These are phyloP conservation scores for Eledone cirrhosa DNA, from an alignment of 2,888 invertebrate genomes.

Conservation along the genomic window DNA sequence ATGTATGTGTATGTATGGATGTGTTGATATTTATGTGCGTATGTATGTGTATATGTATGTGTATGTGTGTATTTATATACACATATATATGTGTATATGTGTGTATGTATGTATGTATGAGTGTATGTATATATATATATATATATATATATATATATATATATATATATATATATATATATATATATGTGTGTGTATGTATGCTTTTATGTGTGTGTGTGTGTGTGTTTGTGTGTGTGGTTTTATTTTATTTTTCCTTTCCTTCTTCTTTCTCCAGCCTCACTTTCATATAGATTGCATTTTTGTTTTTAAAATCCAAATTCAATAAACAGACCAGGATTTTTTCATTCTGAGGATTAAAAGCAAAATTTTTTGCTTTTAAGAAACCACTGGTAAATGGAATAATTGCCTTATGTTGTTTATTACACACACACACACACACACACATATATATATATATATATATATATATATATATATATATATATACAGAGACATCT, in stretches of 20 bases:
- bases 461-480: not conserved
- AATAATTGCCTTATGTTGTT: not conserved
- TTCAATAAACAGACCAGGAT: too few species aligned
- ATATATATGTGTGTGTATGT: not conserved
- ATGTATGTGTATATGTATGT: not conserved
- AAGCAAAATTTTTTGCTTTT: too few species aligned
- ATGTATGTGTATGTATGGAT: too few species aligned
- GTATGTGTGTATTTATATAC: not conserved
- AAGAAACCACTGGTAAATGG: too few species aligned
- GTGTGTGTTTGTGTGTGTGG: too few species aligned
- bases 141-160: not conserved
- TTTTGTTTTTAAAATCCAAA: too few species aligned
- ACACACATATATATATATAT: not conserved
- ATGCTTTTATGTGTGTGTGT: too few species aligned
- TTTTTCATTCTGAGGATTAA: too few species aligned
- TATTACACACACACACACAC: not conserved
- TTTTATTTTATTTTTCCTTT: too few species aligned
- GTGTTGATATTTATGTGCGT: not conserved
- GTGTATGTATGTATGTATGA: not conserved
- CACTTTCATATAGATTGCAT: too few species aligned
- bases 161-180: slow-evolving; percentile 2
- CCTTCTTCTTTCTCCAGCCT: too few species aligned
- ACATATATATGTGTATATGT: not conserved
- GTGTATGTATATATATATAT: not conserved
- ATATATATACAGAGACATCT: too few species aligned